These are phyloP conservation scores for Mustela nigripes DNA, from an alignment of 2,113 vertebrate genomes.

Conservation along the genomic window DNA sequence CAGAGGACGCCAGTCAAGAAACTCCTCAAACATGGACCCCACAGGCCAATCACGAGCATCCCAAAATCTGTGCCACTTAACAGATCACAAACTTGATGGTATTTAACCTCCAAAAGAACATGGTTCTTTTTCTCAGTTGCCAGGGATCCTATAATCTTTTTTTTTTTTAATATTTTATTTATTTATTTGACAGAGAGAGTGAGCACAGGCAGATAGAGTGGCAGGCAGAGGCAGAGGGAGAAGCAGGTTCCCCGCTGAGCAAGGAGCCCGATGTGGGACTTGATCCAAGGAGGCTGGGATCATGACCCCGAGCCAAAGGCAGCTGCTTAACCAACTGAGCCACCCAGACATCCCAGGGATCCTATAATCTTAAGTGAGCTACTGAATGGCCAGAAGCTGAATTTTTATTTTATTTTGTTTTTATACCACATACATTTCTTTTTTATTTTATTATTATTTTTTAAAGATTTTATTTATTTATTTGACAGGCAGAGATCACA, in stretches of 20 bases:
- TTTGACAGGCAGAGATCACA: too few species aligned
- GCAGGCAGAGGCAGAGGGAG: too few species aligned
- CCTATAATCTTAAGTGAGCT: slow-evolving; percentile 22
- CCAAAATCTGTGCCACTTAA: background rate
- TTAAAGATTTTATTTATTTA: too few species aligned
- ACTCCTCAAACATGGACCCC: background rate
- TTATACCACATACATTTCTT: background rate
- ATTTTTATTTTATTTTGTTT: slow-evolving; percentile 19
- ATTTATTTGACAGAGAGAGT: too few species aligned
- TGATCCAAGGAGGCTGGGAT: too few species aligned
- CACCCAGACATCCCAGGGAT: background rate
- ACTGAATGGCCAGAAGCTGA: background rate
- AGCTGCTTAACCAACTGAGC: too few species aligned
- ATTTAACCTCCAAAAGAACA: background rate
- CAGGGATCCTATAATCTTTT: background rate
- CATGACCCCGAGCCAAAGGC: too few species aligned
- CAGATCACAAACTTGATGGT: background rate
- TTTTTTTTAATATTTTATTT: too few species aligned
- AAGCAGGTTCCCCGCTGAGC: too few species aligned
- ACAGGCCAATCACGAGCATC: background rate
- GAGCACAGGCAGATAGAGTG: too few species aligned
- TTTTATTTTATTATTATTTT: too few species aligned
- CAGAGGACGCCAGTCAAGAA: background rate
- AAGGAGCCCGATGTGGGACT: too few species aligned
- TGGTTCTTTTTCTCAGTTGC: slow-evolving; percentile 27